A percentile compares a stretch with the other conserved stretches of the same genome.
These are phyloP conservation scores for Euura lappo DNA, from an alignment of 1,140 invertebrate genomes.

Conservation along the genomic window DNA sequence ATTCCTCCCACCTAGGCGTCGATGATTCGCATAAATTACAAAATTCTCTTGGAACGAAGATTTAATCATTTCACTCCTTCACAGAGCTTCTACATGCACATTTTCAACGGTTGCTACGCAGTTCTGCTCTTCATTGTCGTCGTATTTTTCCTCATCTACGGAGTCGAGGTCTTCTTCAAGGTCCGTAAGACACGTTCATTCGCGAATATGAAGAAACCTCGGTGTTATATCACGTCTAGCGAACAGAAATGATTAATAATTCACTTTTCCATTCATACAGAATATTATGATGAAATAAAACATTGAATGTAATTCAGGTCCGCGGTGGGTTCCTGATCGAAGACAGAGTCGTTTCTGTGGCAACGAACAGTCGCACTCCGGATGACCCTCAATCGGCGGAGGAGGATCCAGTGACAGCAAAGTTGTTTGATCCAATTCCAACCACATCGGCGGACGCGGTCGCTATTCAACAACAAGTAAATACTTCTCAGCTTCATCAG, in stretches of 20 bases:
- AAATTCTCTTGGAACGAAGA: slow-evolving; percentile 9
- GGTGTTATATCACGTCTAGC: neutral
- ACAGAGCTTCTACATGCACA: slow-evolving; percentile 78
- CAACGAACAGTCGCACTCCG: slow-evolving; percentile 53
- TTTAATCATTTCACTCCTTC: slow-evolving; percentile 40
- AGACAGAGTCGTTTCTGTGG: slow-evolving; percentile 64
- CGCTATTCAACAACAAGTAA: slow-evolving; percentile 65
- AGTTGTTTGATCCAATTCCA: slow-evolving; percentile 53
- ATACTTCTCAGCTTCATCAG: slow-evolving; percentile 90
- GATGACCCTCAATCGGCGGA: slow-evolving; percentile 36
- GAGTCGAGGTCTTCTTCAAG: slow-evolving; percentile 94
- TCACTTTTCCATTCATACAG: neutral
- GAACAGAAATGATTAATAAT: no score
- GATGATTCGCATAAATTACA: neutral
- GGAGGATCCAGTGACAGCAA: slow-evolving; percentile 53
- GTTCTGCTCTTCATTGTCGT: slow-evolving; percentile 89
- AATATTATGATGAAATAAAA: neutral
- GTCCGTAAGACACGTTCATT: slow-evolving; percentile 57
- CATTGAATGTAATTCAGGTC: slow-evolving; percentile 54
- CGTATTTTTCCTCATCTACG: slow-evolving; percentile 93
- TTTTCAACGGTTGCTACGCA: slow-evolving; percentile 93
- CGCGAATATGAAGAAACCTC: neutral
- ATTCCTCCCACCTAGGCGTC: no score
- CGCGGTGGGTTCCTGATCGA: slow-evolving; percentile 70
- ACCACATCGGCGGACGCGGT: slow-evolving; percentile 37